A percentile compares a stretch with the other conserved stretches of the same genome.
Evolutionary conservation across 53 echinoderm and acorn worm species (phyloP).

Genomic region (Arbacia lixula): DNA sequence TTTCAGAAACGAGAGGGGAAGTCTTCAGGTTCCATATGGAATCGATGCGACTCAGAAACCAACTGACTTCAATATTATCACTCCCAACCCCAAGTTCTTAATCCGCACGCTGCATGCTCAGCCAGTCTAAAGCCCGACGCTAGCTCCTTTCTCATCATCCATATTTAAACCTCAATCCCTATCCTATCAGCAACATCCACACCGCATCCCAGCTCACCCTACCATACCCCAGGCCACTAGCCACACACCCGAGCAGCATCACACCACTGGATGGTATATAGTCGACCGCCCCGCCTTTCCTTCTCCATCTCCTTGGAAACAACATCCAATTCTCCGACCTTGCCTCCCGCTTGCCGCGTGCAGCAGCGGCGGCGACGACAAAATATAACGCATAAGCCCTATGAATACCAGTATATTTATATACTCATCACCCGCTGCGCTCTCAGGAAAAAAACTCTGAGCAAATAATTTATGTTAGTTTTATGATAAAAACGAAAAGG

Average conservation of each 20-base stretch:
- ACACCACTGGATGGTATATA: conserved; percentile 43
- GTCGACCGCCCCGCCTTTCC: conserved; percentile 22
- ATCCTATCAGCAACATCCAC: not conserved
- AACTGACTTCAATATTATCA: too few relatives aligned
- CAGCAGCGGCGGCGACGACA: not conserved
- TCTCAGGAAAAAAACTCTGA: conserved; percentile 9
- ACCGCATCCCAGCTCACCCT: not conserved
- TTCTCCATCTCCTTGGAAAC: conserved; percentile 35
- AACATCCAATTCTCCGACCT: conserved; percentile 15
- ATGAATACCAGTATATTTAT: conserved; percentile 26
- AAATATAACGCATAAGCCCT: too few relatives aligned
- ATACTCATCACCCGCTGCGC: conserved; percentile 34
- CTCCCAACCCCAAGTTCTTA: too few relatives aligned
- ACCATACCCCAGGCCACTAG: too few relatives aligned
- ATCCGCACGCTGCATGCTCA: too few relatives aligned
- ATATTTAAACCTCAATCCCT: not conserved
- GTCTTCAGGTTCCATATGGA: too few relatives aligned
- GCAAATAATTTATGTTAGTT: conserved; percentile 57
- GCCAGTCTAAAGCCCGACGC: too few relatives aligned
- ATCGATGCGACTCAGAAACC: too few relatives aligned
- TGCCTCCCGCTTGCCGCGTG: not conserved
- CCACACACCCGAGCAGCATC: too few relatives aligned
- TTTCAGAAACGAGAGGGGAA: too few relatives aligned
- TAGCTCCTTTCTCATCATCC: too few relatives aligned
- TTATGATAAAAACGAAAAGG: conserved; percentile 34